phyloP scores from a whole-genome alignment of 1,140 invertebrate species.

The Diabrotica undecimpunctata region DNA sequence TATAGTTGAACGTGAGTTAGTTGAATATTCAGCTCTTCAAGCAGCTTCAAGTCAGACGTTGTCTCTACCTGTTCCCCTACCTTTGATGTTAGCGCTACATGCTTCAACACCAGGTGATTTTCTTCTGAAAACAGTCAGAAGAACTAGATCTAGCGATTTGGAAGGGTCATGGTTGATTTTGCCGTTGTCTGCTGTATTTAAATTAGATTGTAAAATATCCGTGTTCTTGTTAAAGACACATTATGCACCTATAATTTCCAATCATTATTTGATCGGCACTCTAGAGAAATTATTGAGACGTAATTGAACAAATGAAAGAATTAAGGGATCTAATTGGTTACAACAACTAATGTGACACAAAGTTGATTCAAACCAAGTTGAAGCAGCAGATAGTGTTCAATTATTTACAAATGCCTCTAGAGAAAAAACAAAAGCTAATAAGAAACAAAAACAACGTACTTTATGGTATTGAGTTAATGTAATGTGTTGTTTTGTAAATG shows the following conservation, averaged over 20 bases:
- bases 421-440: slow-evolving; percentile 62
- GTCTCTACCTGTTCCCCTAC: slow-evolving; percentile 53
- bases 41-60: slow-evolving; percentile 38
- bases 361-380: slow-evolving; percentile 74
- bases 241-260: slow-evolving; percentile 75
- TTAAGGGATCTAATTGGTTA: slow-evolving; percentile 79
- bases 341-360: slow-evolving; percentile 81
- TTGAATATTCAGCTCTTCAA: slow-evolving; percentile 45
- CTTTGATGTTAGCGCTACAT: slow-evolving; percentile 76
- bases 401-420: slow-evolving; percentile 79
- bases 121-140: slow-evolving; percentile 73
- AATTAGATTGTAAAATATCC: slow-evolving; percentile 71
- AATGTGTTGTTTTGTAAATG: too few species aligned
- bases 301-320: slow-evolving; percentile 56
- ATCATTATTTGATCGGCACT: slow-evolving; percentile 62
- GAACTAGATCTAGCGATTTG: slow-evolving; percentile 80
- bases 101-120: slow-evolving; percentile 72
- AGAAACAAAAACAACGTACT: slow-evolving; percentile 65
- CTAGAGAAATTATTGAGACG: slow-evolving; percentile 63
- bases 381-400: slow-evolving; percentile 73
- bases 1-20: slow-evolving; percentile 58
- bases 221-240: slow-evolving; percentile 82
- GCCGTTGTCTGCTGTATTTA: slow-evolving; percentile 78
- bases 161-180: slow-evolving; percentile 85
- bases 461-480: too few species aligned